Conservation (phyloP, 2,888 invertebrate genomes). For the Himalopsyche tibetana region DNA sequence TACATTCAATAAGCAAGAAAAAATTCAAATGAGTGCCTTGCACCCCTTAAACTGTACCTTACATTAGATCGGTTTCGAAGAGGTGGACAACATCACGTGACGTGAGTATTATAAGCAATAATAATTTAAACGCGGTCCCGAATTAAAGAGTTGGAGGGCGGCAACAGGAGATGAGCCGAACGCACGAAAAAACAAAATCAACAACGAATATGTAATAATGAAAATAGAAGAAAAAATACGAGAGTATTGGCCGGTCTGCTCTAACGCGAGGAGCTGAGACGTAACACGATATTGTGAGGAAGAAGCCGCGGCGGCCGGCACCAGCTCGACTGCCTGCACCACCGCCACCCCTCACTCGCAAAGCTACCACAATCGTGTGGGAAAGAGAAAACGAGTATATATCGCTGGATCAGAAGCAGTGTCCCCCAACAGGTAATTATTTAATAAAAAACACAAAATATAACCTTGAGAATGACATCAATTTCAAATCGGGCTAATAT, state of each 20-base stretch:
- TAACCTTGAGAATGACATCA: too few relatives aligned
- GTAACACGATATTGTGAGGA: conserved; percentile 3
- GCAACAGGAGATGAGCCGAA: background rate
- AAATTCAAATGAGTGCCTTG: too few relatives aligned
- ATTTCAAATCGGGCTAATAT: too few relatives aligned
- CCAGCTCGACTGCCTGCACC: background rate
- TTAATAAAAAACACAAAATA: too few relatives aligned
- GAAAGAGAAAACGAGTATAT: conserved; percentile 6
- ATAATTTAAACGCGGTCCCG: conserved; percentile 10
- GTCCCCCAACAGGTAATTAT: background rate
- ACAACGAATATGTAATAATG: background rate
- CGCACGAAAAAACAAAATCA: conserved; percentile 15
- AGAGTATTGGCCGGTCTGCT: background rate
- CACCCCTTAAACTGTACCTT: background rate
- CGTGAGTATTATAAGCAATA: background rate
- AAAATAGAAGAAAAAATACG: background rate
- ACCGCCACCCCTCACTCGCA: background rate
- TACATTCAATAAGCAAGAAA: too few relatives aligned
- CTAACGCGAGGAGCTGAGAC: conserved; percentile 18
- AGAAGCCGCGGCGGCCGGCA: background rate
- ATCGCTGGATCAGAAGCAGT: background rate
- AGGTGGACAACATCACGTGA: background rate
- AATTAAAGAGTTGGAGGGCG: background rate
- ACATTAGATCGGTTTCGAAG: background rate
- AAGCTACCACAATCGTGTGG: conserved; percentile 1